A percentile compares a stretch with the other conserved stretches of the same genome.
Evolutionary conservation across 2,113 vertebrate genomes (phyloP).

Genomic region (Neoarius graeffei): DNA sequence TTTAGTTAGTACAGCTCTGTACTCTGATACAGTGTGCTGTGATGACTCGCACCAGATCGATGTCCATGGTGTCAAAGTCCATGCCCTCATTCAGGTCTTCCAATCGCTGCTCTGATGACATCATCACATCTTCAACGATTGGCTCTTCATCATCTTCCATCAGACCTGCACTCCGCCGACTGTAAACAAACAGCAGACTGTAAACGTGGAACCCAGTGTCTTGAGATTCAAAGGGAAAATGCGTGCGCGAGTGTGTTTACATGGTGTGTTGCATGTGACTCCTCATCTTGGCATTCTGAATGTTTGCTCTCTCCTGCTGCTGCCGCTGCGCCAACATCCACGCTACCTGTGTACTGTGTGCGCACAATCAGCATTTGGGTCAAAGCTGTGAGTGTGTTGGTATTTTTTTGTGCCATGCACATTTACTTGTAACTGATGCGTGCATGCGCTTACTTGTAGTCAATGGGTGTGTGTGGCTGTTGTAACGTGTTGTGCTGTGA

Average conservation of each 20-base stretch:
- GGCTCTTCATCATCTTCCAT: constrained; percentile 99
- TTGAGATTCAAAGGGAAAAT: background rate
- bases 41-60: constrained; percentile 86
- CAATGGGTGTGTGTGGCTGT: constrained; percentile 78
- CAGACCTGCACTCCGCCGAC: constrained; percentile 92
- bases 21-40: background rate
- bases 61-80: constrained; percentile 99
- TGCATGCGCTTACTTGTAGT: constrained; percentile 86
- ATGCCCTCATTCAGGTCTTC: constrained; percentile 99
- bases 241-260: constrained; percentile 72
- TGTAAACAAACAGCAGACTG: constrained; percentile 57
- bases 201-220: background rate
- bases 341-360: constrained; percentile 93
- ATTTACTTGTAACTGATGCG: background rate
- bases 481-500: constrained; percentile 78
- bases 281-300: constrained; percentile 98
- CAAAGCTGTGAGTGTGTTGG: background rate
- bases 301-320: constrained; percentile 93
- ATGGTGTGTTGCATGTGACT: constrained; percentile 98
- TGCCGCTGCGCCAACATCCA: constrained; percentile 99
- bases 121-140: constrained; percentile 99
- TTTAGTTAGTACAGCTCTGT: background rate
- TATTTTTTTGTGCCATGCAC: no score
- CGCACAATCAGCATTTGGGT: background rate
- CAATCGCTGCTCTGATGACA: constrained; percentile 98